Base-by-base conservation (phyloP, 2,113 vertebrate genomes). In the Cynoglossus semilaevis region DNA sequence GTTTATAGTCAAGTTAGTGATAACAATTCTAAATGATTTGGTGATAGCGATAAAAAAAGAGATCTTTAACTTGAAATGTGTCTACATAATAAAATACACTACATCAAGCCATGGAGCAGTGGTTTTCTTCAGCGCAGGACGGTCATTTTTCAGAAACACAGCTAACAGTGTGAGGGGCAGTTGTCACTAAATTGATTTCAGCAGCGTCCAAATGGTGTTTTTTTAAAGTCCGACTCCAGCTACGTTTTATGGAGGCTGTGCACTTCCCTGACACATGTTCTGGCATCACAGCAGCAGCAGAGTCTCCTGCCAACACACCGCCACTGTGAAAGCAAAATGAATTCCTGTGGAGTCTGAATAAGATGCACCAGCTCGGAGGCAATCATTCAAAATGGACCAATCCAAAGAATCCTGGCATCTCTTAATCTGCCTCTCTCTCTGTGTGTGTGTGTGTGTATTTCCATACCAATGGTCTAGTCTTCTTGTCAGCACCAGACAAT, bases 201-300 rank as follows among this genome's bases (percentile, higher is more conserved):
- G 69, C 16, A 5, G 66, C 29, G 52, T 80, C 61, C 61, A 83
- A 80, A 63, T 12, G 17, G 42, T 58, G 64, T 15, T 58, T 76
- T 62, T 74, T 12, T 7, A 2, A 11, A 10, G 47, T 82, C 76
- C 55, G 67, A 80, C 48, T 72, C 55, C 68, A 70, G 67, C 72
- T 65, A 37, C 51, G 68, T 73, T 77, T 82, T 54, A 74, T 47
- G 64, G 68, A 79, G 56, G 63, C 59, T 11, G 58, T 41, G 22
- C 56, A 70, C 77, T 83, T 72, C 77, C 80, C 80, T 83, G 74
- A 84, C 84, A 84, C 79, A 88, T 84, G 81, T 69, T 77, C 80
- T 88, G 85, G 84, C 85, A 76, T 68, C 42, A 19, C 36, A 51
- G 40, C 63, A 64, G 40, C 63, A 64, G 46, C 68, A 34, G 43